Percentiles rank a stretch among this genome's conserved stretches.
Evolutionary conservation across 2,113 vertebrate genomes (phyloP).

Genomic region (Xiphorhynchus elegans): DNA sequence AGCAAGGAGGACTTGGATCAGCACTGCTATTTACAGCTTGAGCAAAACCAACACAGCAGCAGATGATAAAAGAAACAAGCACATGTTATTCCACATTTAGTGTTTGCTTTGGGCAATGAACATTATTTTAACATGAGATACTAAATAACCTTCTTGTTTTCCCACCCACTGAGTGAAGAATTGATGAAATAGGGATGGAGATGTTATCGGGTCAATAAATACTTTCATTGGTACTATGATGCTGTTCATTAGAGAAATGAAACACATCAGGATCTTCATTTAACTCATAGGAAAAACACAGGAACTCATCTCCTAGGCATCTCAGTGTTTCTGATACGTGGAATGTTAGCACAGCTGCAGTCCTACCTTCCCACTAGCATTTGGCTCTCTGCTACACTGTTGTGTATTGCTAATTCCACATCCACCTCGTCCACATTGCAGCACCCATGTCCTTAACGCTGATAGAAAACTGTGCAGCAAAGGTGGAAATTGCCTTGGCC

Average conservation of each 20-base stretch:
- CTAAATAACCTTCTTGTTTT: neutral
- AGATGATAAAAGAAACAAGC: neutral
- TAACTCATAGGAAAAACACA: neutral
- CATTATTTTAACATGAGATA: neutral
- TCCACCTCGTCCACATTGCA: neutral
- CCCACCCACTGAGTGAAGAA: neutral
- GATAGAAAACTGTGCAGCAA: neutral
- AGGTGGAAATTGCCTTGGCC: neutral
- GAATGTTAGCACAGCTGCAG: neutral
- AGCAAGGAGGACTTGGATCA: neutral
- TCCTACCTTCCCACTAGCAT: neutral
- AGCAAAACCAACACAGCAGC: neutral
- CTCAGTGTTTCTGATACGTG: neutral
- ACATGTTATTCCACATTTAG: neutral
- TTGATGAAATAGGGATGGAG: neutral
- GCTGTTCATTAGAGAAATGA: neutral
- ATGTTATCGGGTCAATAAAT: neutral
- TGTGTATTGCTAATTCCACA: neutral
- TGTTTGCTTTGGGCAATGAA: neutral
- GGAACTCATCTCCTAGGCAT: neutral
- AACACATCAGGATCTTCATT: neutral
- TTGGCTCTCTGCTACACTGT: neutral
- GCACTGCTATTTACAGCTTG: neutral
- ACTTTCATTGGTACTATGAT: neutral
- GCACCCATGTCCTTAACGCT: rapidly evolving